Base-by-base conservation (phyloP, 2,888 invertebrate species). In the Latheticus oryzae region DNA sequence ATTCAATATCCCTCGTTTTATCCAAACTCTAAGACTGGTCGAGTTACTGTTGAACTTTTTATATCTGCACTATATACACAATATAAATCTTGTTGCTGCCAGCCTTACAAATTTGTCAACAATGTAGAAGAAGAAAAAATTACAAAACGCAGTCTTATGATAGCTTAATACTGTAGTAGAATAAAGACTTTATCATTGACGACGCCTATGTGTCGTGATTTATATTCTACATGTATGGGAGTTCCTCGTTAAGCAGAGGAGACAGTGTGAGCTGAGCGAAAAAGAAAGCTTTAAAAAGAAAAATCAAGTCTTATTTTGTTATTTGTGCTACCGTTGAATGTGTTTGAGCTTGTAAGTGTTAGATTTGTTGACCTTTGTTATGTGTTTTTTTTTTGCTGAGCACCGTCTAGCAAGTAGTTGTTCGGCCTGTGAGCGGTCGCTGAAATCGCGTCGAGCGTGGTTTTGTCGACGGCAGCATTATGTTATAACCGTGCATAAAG, bases 391-490 rank as follows among this genome's bases (percentile, higher is more conserved):
- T 24, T 58, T 53, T 60, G 57, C 59, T 43, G 55, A 51, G 64
- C 68, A 70, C 71, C 68, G 70, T 73, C 65, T 70, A 70, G 73
- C 74, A 75, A 76, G 75, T 76, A 75, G 75, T 75, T 65, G 66
- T 69, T 70, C 70, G 75, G 75, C 74, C 75, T 75, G 70, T 63
- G 28, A 5, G 28, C n/a, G 28, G 28, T 12, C 28, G n/a, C n/a
- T n/a, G n/a, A n/a, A n/a, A n/a, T n/a, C n/a, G n/a, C n/a, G n/a
- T n/a, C n/a, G n/a, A n/a, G n/a, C n/a, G n/a, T n/a, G n/a, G n/a
- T n/a, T n/a, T n/a, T n/a, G n/a, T n/a, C n/a, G n/a, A n/a, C n/a
- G n/a, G n/a, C n/a, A n/a, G n/a, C n/a, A n/a, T n/a, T 43, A 35
- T 37, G 43, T 32, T 32, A 21, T 37, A 45, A 45, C 12, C 26